These are phyloP conservation scores for Psettodes erumei DNA, from an alignment of 2,113 vertebrate species.

Conservation along the genomic window DNA sequence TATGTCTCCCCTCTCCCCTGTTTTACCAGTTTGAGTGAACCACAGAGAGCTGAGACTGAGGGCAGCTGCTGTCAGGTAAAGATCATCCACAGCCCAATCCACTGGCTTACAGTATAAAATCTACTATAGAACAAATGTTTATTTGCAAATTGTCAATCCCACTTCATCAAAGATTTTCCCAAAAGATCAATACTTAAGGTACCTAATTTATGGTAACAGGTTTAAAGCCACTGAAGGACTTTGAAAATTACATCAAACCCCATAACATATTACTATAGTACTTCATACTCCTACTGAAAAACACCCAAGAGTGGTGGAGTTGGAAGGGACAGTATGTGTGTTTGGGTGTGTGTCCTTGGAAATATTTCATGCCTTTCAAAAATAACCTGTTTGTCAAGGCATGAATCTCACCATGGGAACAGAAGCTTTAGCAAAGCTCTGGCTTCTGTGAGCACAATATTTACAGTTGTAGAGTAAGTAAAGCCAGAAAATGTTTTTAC, in stretches of 20 bases:
- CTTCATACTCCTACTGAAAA: not conserved
- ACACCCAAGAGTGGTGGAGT: conserved; percentile 13
- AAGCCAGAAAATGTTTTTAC: conserved; percentile 7
- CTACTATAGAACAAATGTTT: not conserved
- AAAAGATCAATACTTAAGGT: not conserved
- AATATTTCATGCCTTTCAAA: conserved; percentile 42
- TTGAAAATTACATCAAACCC: not conserved
- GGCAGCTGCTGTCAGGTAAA: conserved; percentile 62
- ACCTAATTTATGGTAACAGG: not conserved
- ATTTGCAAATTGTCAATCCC: not conserved
- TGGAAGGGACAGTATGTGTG: conserved; percentile 44
- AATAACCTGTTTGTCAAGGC: conserved; percentile 75
- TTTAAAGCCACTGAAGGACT: not conserved
- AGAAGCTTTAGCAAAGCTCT: conserved; percentile 1
- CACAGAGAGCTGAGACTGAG: conserved; percentile 15
- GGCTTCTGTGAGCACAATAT: conserved; percentile 1
- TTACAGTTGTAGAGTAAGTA: conserved; percentile 25
- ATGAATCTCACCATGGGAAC: conserved; percentile 62
- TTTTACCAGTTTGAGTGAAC: conserved; percentile 50
- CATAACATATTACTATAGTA: not conserved
- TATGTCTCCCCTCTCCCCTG: conserved; percentile 17
- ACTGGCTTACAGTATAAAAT: not conserved
- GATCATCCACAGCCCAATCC: not conserved
- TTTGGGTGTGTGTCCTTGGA: conserved; percentile 26
- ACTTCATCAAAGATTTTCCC: not conserved